These are phyloP conservation scores for Sphecodes monilicornis DNA, from an alignment of 2,888 invertebrate species.

Conservation along the genomic window DNA sequence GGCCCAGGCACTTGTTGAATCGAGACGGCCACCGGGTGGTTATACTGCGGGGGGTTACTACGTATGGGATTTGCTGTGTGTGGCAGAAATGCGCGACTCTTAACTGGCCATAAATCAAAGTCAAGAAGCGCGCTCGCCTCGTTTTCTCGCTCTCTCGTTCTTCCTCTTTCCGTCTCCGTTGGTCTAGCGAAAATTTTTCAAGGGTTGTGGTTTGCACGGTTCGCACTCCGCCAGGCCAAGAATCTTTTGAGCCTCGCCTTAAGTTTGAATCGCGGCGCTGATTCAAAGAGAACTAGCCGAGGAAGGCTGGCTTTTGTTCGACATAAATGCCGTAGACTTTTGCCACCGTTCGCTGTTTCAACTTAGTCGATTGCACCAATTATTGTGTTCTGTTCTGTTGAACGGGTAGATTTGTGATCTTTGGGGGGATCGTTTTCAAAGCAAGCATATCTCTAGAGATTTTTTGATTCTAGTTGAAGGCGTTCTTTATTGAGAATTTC, in stretches of 20 bases:
- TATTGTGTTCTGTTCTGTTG: background rate
- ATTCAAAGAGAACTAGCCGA: background rate
- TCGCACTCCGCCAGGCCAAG: background rate
- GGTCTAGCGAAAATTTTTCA: slow-evolving; percentile 46
- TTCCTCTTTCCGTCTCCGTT: background rate
- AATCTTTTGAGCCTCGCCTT: slow-evolving; percentile 28
- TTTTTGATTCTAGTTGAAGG: background rate
- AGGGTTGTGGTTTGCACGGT: slow-evolving; percentile 35
- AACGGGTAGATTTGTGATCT: background rate
- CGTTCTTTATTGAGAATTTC: background rate
- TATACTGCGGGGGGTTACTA: slow-evolving; percentile 49
- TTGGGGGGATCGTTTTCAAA: background rate
- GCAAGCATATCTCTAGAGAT: background rate
- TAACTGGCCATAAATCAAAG: slow-evolving; percentile 82
- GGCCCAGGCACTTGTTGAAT: slow-evolving; percentile 78
- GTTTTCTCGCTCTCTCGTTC: slow-evolving; percentile 17
- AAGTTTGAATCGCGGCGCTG: background rate
- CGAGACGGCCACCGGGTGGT: slow-evolving; percentile 57
- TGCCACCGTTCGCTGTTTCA: background rate
- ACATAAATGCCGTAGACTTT: background rate
- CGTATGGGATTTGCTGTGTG: slow-evolving; percentile 77
- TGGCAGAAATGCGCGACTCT: slow-evolving; percentile 77
- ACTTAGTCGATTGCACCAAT: background rate
- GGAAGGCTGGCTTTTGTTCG: background rate
- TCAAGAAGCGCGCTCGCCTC: slow-evolving; percentile 67